phyloP scores from a whole-genome alignment of 2,888 invertebrate genomes.

The Glaucopsyche alexis region DNA sequence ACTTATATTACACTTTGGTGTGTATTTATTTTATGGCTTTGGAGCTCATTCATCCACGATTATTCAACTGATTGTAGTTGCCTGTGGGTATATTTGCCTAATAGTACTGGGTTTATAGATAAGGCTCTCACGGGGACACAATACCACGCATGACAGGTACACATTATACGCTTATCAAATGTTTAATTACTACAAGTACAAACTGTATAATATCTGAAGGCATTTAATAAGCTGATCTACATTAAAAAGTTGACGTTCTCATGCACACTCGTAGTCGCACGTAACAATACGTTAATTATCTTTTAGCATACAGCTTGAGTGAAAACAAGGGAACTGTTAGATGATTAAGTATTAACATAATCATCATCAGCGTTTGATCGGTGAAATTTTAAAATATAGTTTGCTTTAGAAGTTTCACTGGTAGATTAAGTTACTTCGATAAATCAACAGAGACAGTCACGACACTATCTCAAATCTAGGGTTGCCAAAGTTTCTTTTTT shows the following conservation, averaged over 20 bases:
- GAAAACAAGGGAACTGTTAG: slow-evolving; percentile 32
- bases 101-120: too few relatives aligned
- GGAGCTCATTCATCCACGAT: too few relatives aligned
- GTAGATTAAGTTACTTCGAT: too few relatives aligned
- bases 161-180: slow-evolving; percentile 1
- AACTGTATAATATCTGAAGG: not conserved
- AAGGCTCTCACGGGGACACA: not conserved
- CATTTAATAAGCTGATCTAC: not conserved
- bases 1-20: too few relatives aligned
- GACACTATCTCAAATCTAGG: too few relatives aligned
- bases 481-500: too few relatives aligned
- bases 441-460: too few relatives aligned
- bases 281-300: slow-evolving; percentile 30
- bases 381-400: too few relatives aligned
- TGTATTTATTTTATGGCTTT: too few relatives aligned
- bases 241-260: slow-evolving; percentile 20
- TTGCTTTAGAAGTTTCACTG: too few relatives aligned
- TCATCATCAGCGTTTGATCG: not conserved
- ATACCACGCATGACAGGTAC: not conserved
- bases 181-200: slow-evolving; percentile 9
- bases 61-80: too few relatives aligned
- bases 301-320: slow-evolving; percentile 32
- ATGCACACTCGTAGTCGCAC: slow-evolving; percentile 29
- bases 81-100: too few relatives aligned
- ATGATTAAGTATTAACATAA: not conserved